Evolutionary conservation across 2,888 invertebrate species (phyloP), one percentile per base, ranked within the genome.

Genomic region (Agrypnus murinus): DNA sequence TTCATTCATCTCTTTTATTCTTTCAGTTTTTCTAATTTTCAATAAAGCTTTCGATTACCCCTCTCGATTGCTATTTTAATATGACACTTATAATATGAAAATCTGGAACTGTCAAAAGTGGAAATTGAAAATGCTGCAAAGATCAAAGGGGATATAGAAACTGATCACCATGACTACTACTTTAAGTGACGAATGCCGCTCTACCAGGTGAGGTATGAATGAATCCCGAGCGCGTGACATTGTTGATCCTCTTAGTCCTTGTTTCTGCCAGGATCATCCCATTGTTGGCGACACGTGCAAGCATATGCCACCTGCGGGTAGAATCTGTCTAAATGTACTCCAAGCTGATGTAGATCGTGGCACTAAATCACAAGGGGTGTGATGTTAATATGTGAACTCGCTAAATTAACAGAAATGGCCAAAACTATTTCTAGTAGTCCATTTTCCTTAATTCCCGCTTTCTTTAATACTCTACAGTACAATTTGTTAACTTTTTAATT

Each of bases 241-340:
- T 66, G 72, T 68, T 78, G 77, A 79, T 80, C 78, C 77, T 77
- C 76, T 78, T 78, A 76, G 75, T 73, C 72, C 74, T 75, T 77
- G 77, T 77, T 72, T 77, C 74, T 73, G 73, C 72, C 70, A 73
- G 74, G 75, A 79, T 79, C 77, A 78, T 80, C 79, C 77, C 64
- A 69, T 80, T 80, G 80, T 80, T 77, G 65, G 71, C 69, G 77
- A 77, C 80, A 80, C 80, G 80, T 80, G 81, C 25, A 25, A 9
- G 53, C 31, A 55, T 45, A 50, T 46, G 73, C 75, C 74, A 74
- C 74, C 78, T 80, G 80, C 78, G 73, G 80, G 80, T 81, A 81
- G 76, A 78, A 78, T 78, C 76, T 71, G 78, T 69, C 73, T 70
- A 69, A 53, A 53, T 53, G 58, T 40, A 40, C 58, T 58, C 53